Evolutionary conservation across 2,113 vertebrate genomes (phyloP), one percentile per base, ranked within the genome.

Genomic region (Proteles cristata): DNA sequence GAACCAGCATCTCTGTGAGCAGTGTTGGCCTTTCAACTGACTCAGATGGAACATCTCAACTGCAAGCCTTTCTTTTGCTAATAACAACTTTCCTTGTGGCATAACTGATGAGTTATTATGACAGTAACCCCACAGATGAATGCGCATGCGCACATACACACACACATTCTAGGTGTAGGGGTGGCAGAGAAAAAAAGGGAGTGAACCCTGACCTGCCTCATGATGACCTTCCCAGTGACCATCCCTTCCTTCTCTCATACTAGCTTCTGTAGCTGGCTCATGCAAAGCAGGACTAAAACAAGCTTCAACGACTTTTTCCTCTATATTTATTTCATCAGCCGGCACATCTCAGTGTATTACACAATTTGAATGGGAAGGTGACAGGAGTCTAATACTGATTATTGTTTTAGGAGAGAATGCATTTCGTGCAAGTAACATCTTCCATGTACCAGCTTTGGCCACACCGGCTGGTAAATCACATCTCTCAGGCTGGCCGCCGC

Each of bases 351-450:
- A 76, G 43, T 2, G 0, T 84, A 69, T 81, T 87, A 61, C 7
- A 92, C 50, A 66, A 73, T 94, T 94, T 71, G 35, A 92, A 84
- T 88, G 74, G 48, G 69, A 97, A 97, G 80, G 68, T 0, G 0
- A 94, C 89, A 97, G 96, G 83, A 85, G 58, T 96, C 74, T 97
- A 95, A 87, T 84, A 96, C 17, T 91, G 73, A 86, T 97, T 69
- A 95, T 83, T 93, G 39, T 92, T 98, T 97, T 71, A 90, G 97
- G 21, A 7, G 73, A 66, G 19, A 96, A 88, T 96, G 61, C 55
- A 58, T 95, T 97, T 94, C 89, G 74, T 26, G 0, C 76, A 97
- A 97, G 97, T 94, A 15, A 80, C 76, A 43, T 66, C 50, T 97
- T 90, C 55, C 26, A 74, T 63, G 43, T 97, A 79, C 0, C 0